Evolutionary conservation across 2,888 invertebrate genomes (phyloP).

Genomic region (Lucinisca nassula): DNA sequence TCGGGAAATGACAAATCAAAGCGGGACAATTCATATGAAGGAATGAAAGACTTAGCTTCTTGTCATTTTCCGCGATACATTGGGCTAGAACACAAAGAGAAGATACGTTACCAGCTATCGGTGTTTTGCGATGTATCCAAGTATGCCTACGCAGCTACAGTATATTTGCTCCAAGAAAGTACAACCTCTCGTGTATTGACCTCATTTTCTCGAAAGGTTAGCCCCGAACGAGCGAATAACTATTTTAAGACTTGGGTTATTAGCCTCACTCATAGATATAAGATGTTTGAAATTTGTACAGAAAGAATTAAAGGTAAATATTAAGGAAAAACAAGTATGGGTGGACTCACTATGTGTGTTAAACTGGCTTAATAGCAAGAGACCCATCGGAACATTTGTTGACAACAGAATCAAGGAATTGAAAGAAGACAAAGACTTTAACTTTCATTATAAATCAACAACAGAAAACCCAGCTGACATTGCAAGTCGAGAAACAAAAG

Average conservation of each 20-base stretch:
- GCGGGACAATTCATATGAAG: background rate
- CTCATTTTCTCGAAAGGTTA: background rate
- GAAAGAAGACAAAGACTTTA: background rate
- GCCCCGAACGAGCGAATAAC: conserved; percentile 9
- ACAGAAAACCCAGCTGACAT: conserved; percentile 34
- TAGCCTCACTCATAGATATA: background rate
- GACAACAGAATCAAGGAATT: background rate
- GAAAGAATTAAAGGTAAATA: background rate
- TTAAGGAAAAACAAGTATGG: background rate
- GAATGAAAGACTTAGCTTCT: background rate
- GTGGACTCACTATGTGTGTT: background rate
- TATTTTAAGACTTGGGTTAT: conserved; percentile 4
- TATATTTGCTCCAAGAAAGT: conserved; percentile 19
- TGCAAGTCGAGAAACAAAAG: conserved; percentile 8
- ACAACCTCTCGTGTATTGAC: background rate
- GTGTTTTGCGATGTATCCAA: conserved; percentile 27
- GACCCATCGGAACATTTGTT: background rate
- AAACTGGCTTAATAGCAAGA: background rate
- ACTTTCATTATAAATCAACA: background rate
- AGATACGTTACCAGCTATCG: background rate
- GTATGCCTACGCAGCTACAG: conserved; percentile 19
- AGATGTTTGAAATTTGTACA: background rate
- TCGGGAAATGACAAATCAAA: background rate
- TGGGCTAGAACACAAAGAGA: background rate
- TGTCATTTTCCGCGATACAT: background rate